These are phyloP conservation scores for Hypomecis atomaria DNA, from an alignment of 2,888 invertebrate genomes.

Conservation along the genomic window DNA sequence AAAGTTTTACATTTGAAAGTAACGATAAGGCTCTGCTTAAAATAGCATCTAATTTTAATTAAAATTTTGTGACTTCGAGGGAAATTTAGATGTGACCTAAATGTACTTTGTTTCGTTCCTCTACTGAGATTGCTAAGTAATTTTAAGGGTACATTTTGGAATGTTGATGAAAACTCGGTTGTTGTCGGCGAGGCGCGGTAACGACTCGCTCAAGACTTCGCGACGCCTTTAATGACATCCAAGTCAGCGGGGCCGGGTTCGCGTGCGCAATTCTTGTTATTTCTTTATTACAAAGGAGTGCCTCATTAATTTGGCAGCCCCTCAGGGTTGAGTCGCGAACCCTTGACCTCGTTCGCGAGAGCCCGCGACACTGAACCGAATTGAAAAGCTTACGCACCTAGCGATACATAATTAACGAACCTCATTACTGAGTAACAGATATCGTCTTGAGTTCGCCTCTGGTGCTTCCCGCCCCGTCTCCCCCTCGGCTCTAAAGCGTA, in stretches of 20 bases:
- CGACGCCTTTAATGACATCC: constrained; percentile 81
- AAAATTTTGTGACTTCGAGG: constrained; percentile 33
- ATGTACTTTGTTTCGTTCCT: constrained; percentile 45
- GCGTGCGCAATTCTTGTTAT: constrained; percentile 85
- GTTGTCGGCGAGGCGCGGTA: constrained; percentile 77
- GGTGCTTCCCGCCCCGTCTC: constrained; percentile 33
- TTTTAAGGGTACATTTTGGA: constrained; percentile 62
- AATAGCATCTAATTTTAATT: constrained; percentile 28
- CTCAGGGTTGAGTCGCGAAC: constrained; percentile 82
- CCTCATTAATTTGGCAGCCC: constrained; percentile 85
- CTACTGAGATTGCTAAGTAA: constrained; percentile 54
- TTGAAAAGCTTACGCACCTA: constrained; percentile 79
- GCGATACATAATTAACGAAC: constrained; percentile 83
- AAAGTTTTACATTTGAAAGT: constrained; percentile 3
- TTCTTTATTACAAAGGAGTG: constrained; percentile 86
- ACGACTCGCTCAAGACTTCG: constrained; percentile 76
- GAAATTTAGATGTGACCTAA: constrained; percentile 44
- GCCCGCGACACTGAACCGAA: constrained; percentile 75
- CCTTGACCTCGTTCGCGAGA: constrained; percentile 82
- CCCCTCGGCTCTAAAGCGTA: constrained; percentile 34
- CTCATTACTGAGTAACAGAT: constrained; percentile 79
- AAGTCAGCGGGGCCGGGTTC: constrained; percentile 74
- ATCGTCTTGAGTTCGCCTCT: constrained; percentile 49
- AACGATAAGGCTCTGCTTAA: constrained; percentile 10
- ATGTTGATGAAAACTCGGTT: constrained; percentile 71